These are phyloP conservation scores for Apostichopus leukothele DNA, from an alignment of 53 echinoderm and acorn worm genomes.

Conservation along the genomic window DNA sequence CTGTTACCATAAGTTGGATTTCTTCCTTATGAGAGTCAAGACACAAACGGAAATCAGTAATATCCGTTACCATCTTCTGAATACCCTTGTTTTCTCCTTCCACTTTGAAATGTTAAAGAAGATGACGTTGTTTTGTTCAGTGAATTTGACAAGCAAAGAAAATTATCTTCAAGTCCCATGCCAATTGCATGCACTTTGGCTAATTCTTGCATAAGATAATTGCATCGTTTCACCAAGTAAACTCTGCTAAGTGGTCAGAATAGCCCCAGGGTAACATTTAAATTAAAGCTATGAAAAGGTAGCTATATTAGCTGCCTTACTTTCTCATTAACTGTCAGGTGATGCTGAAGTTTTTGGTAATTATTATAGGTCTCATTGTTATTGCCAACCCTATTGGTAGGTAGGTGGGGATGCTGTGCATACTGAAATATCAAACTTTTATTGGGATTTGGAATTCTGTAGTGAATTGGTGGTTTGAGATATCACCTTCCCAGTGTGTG, in stretches of 20 bases:
- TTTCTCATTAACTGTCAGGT: too few species aligned
- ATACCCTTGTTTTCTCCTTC: neutral
- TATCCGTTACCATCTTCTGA: slow-evolving; percentile 4
- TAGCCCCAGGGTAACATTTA: neutral
- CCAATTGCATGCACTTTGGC: neutral
- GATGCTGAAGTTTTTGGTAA: too few species aligned
- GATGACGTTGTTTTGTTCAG: neutral
- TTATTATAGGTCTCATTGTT: too few species aligned
- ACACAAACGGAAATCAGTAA: neutral
- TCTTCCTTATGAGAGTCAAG: neutral
- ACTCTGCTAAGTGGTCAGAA: neutral
- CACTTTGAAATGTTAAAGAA: neutral
- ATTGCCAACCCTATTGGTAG: too few species aligned
- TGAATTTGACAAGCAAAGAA: neutral
- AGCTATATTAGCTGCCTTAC: too few species aligned
- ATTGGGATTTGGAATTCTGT: too few species aligned
- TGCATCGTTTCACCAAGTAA: neutral
- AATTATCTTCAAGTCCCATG: neutral
- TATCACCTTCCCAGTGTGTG: too few species aligned
- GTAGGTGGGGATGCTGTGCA: too few species aligned
- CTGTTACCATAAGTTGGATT: neutral
- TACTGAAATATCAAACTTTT: too few species aligned
- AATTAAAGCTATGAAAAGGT: too few species aligned
- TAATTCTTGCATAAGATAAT: neutral
- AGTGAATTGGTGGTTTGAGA: too few species aligned